Evolutionary conservation across 2,888 invertebrate genomes (phyloP).

Genomic region (Nowickia ferox): DNA sequence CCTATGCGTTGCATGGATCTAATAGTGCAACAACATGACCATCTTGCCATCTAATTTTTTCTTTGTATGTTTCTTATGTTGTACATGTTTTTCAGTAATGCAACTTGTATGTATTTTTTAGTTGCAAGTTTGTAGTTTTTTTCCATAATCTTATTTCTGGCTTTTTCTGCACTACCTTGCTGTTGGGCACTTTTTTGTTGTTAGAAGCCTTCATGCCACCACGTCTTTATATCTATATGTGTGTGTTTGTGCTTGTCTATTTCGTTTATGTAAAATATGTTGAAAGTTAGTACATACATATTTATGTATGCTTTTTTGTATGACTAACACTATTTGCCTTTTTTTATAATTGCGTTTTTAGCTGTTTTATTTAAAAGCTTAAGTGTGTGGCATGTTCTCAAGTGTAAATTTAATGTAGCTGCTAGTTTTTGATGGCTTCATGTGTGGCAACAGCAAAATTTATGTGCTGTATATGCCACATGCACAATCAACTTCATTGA

Average conservation of each 20-base stretch:
- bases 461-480: conserved; percentile 27
- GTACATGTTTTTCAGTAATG: conserved; percentile 65
- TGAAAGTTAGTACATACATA: conserved; percentile 49
- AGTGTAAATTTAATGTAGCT: conserved; percentile 64
- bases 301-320: background rate
- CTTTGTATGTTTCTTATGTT: conserved; percentile 36
- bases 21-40: conserved; percentile 54
- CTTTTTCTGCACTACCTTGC: conserved; percentile 20
- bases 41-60: conserved; percentile 21
- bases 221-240: background rate
- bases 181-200: background rate
- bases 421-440: conserved; percentile 62
- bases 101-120: conserved; percentile 59
- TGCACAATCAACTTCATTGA: conserved; percentile 44
- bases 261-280: conserved; percentile 26
- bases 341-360: conserved; percentile 19
- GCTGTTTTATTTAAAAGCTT: conserved; percentile 59
- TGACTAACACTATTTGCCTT: conserved; percentile 45
- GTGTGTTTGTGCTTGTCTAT: conserved; percentile 9
- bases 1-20: conserved; percentile 68
- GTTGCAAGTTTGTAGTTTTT: conserved; percentile 48
- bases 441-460: conserved; percentile 63
- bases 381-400: conserved; percentile 64
- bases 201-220: conserved; percentile 39
- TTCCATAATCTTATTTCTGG: background rate